Evolutionary conservation across 1,140 invertebrate genomes (phyloP).

Genomic region (Drosophila orosa): DNA sequence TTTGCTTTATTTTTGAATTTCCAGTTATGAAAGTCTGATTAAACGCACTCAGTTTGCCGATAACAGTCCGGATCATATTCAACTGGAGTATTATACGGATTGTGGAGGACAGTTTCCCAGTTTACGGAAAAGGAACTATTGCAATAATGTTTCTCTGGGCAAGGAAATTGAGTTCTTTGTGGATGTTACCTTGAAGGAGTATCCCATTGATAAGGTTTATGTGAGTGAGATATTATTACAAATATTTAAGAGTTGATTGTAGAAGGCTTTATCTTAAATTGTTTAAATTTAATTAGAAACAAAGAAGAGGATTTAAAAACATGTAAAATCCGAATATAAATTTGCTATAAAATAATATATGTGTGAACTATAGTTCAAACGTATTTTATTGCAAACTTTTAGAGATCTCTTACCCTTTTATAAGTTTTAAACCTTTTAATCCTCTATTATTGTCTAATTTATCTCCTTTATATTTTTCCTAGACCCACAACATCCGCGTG

Average conservation of each 20-base stretch:
- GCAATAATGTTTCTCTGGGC: conserved; percentile 86
- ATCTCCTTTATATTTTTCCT: background rate
- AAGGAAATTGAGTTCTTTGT: conserved; percentile 86
- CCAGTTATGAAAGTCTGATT: conserved; percentile 85
- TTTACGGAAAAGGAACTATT: conserved; percentile 84
- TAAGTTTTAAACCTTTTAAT: too few relatives aligned
- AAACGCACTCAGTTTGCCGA: conserved; percentile 86
- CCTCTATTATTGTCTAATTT: too few relatives aligned
- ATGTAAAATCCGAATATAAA: background rate
- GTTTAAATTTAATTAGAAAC: background rate
- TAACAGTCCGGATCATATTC: conserved; percentile 84
- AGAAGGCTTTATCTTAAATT: background rate
- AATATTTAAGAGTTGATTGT: background rate
- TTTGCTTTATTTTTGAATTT: background rate
- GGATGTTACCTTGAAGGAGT: conserved; percentile 85
- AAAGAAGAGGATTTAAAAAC: background rate
- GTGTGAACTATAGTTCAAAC: background rate
- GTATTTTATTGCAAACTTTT: background rate
- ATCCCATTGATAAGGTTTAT: conserved; percentile 84
- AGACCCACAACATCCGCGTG: conserved; percentile 70
- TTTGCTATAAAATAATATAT: background rate
- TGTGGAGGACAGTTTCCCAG: conserved; percentile 84
- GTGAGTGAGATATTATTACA: conserved; percentile 36
- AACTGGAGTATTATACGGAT: conserved; percentile 86
- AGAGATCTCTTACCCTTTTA: too few relatives aligned